These are phyloP conservation scores for Lytechinus pictus DNA, from an alignment of 35 echinoderm and acorn worm genomes.

Conservation along the genomic window DNA sequence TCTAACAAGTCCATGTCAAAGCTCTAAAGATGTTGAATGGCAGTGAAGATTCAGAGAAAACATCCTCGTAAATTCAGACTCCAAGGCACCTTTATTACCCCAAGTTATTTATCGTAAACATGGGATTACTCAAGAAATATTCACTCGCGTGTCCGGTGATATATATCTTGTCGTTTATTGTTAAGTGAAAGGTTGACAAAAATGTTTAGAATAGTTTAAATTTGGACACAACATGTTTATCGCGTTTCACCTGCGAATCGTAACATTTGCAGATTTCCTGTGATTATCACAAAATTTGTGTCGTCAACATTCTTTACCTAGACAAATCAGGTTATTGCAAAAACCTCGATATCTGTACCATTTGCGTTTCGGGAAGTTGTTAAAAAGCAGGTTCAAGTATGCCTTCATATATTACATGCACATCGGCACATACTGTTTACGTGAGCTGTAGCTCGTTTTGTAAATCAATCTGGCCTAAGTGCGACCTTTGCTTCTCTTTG, in stretches of 20 bases:
- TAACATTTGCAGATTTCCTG: neutral
- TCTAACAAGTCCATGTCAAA: no score
- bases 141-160: neutral
- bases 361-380: no score
- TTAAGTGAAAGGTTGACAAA: neutral
- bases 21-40: no score
- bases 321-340: neutral
- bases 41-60: slow-evolving; percentile 25
- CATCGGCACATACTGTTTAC: no score
- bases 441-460: no score
- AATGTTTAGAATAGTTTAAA: neutral
- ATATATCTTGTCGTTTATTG: neutral
- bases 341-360: neutral
- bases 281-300: neutral
- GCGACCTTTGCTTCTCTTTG: no score
- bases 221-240: neutral
- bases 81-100: neutral
- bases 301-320: neutral
- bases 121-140: neutral
- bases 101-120: slow-evolving; percentile 19
- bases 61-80: slow-evolving; percentile 27
- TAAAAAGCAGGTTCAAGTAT: no score
- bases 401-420: no score
- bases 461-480: no score
- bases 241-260: neutral